Evolutionary conservation across 2,888 invertebrate genomes (phyloP), one percentile per base, ranked within the genome.

Genomic region (Frankliniella intonsa): DNA sequence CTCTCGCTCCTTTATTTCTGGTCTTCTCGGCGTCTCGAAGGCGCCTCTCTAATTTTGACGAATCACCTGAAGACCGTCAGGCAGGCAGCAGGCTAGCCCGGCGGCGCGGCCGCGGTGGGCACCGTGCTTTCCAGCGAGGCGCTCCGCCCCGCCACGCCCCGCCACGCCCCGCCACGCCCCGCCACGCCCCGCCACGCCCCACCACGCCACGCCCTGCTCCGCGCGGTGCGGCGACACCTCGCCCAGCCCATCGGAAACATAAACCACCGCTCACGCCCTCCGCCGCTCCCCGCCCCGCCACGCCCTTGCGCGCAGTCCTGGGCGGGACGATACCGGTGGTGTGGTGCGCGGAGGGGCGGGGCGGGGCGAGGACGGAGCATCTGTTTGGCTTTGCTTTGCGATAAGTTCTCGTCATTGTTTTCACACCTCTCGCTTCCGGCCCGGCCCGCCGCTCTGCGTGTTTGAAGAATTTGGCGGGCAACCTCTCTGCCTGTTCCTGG

Each of bases 241-340:
- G 38, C 38, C 38, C 38, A 38, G 38, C 38, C 38, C 38, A 22
- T 76, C 69, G 69, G 69, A 76, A 76, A 76, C 69, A 76, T 76
- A 76, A 76, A 76, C 69, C 69, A 76, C 69, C 69, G 69, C 69
- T 76, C 69, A 76, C 69, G 69, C 69, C 38, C 69, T 25, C 25
- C 22, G 25, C 69, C 69, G 25, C 25, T 55, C 69, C 22, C 22
- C 22, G 69, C 69, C 62, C 62, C 11, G 62, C 62, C 62, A 17
- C 19, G 62, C 62, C 38, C 38, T 38, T 38, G 38, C 38, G 38
- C 38, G 5, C 38, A 38, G 38, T 38, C 38, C 38, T 38, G 38
- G 38, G 38, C 38, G 38, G 38, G 38, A 38, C 38, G 38, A 38
- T 38, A 38, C 38, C 38, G 38, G 38, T 38, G 38, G 38, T 38